Evolutionary conservation across 2,113 vertebrate genomes (phyloP), one percentile per base, ranked within the genome.

Genomic region (Cygnus atratus): DNA sequence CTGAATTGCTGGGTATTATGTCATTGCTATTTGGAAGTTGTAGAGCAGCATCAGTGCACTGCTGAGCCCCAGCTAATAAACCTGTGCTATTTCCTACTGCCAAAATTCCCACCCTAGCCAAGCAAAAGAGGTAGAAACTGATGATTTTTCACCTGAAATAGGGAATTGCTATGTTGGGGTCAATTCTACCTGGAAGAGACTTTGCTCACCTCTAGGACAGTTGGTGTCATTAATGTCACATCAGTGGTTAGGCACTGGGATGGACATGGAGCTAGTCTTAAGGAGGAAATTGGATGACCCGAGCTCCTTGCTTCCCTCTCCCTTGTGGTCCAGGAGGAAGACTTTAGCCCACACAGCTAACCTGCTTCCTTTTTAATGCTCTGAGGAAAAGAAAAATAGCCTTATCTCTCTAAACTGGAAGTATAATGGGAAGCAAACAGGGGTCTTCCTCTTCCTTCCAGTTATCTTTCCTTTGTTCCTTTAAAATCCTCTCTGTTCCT

Each of bases 361-460:
- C 72, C 91, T 59, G 33, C 65, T 90, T 87, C 91, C 91, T 76
- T 80, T 68, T 52, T 91, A 92, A 77, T 73, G 62, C 87, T 95
- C 84, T 1, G 6, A 83, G 70, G 55, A 58, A 93, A 94, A 74
- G 68, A 52, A 86, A 81, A 78, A 80, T 52, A 35, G 84, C 70
- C 83, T 96, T 95, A 85, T 91, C 88, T 95, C 67, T 44, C 84
- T 35, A 48, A 83, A 83, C 77, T 93, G 50, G 91, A 91, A 89
- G 84, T 76, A 37, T 50, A 89, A 88, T 76, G 74, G 80, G 88
- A 92, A 96, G 67, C 44, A 85, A 84, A 59, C 41, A n/a, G 58
- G 15, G 82, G 41, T 67, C 76, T 94, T 96, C 84, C 91, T 73
- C 81, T 96, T 94, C 91, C 89, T 96, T 84, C 78, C 80, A 54